These are phyloP conservation scores for Parauchenoglanis punctatus DNA, from an alignment of 2,797 vertebrate species.

Conservation along the genomic window DNA sequence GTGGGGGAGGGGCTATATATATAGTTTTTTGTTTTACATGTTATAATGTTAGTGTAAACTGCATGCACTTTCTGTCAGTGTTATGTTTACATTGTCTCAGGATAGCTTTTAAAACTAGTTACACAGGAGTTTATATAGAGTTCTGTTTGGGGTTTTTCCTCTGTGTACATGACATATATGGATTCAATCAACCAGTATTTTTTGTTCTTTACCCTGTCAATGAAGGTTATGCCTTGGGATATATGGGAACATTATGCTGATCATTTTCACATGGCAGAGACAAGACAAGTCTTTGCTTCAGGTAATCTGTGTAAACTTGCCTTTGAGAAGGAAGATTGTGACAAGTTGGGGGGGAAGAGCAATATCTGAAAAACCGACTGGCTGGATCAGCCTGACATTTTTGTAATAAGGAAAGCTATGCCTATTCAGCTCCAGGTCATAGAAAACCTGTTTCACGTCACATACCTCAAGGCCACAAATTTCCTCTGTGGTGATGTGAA, in stretches of 20 bases:
- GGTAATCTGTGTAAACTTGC: slow-evolving; percentile 40
- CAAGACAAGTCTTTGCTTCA: not conserved
- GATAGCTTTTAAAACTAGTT: not conserved
- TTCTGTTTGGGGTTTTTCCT: not conserved
- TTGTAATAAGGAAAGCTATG: slow-evolving; percentile 69
- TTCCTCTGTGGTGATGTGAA: not conserved
- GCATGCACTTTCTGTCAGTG: not conserved
- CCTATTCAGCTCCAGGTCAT: slow-evolving; percentile 40
- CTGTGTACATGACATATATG: not conserved
- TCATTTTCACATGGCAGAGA: slow-evolving; percentile 19
- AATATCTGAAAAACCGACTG: slow-evolving; percentile 46
- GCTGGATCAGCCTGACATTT: slow-evolving; percentile 61
- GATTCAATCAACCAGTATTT: not conserved
- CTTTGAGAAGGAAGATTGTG: slow-evolving; percentile 13
- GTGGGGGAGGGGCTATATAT: not conserved
- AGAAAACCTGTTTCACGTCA: slow-evolving; percentile 27
- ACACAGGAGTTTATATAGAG: not conserved
- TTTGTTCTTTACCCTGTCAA: slow-evolving; percentile 1
- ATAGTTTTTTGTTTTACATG: not conserved
- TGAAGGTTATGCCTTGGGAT: not conserved
- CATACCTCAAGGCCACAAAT: slow-evolving; percentile 22
- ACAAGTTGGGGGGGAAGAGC: not conserved
- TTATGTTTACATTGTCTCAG: not conserved
- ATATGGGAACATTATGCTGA: not conserved
- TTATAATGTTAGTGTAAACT: not conserved